Conservation (phyloP, 2,888 invertebrate species). For the Drosophila macrothrix region DNA sequence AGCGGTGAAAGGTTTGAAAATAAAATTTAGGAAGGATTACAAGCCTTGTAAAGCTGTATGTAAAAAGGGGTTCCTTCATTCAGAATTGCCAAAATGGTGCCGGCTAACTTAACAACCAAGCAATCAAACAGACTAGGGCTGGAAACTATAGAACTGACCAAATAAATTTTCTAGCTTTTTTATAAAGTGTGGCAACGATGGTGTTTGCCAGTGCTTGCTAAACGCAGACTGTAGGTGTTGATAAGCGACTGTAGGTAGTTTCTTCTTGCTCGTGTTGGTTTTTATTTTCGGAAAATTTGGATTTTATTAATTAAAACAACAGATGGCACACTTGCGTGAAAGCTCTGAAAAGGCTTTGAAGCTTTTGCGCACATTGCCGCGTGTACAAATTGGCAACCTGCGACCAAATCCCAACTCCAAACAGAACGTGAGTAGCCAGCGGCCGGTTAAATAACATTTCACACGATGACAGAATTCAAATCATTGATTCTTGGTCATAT, state of each 20-base stretch:
- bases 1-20: background rate
- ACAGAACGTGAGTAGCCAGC: slow-evolving; percentile 86
- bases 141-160: background rate
- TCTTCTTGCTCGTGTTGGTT: slow-evolving; percentile 48
- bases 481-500: background rate
- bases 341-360: slow-evolving; percentile 91
- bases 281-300: slow-evolving; percentile 15
- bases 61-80: background rate
- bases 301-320: slow-evolving; percentile 29
- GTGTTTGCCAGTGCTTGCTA: slow-evolving; percentile 5
- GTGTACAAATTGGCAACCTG: slow-evolving; percentile 91
- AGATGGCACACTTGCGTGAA: slow-evolving; percentile 81
- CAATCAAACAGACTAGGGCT: background rate
- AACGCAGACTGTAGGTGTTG: slow-evolving; percentile 41
- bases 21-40: background rate
- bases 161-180: background rate
- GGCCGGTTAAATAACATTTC: slow-evolving; percentile 60
- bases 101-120: too few species aligned
- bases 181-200: slow-evolving; percentile 22
- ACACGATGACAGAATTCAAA: slow-evolving; percentile 1
- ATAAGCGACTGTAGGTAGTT: slow-evolving; percentile 1
- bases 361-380: slow-evolving; percentile 90
- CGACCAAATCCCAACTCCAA: slow-evolving; percentile 90
- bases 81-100: background rate
- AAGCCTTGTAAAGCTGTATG: too few species aligned